Evolutionary conservation across 2,888 invertebrate species (phyloP).

Genomic region (Sialis lutaria): DNA sequence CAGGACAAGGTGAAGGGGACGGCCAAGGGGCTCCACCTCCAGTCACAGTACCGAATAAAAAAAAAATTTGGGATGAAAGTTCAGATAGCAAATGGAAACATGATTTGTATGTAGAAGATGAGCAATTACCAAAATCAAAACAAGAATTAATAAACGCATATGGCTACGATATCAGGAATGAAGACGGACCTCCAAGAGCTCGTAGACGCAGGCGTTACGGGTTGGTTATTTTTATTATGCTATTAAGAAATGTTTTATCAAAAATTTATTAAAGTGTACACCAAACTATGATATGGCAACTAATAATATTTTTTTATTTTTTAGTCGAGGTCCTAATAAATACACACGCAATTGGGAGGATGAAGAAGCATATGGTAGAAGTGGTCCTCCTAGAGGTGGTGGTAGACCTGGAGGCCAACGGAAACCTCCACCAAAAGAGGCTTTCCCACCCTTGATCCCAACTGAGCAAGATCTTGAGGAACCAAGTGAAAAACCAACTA

Average conservation of each 20-base stretch:
- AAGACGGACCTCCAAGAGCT: constrained; percentile 80
- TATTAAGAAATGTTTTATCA: constrained; percentile 4
- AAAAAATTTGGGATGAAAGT: constrained; percentile 26
- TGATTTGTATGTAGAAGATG: constrained; percentile 60
- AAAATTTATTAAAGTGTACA: neutral
- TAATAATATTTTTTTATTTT: constrained; percentile 4
- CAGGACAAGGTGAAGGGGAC: constrained; percentile 16
- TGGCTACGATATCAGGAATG: constrained; percentile 88
- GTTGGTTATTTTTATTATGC: constrained; percentile 23
- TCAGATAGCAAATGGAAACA: constrained; percentile 26
- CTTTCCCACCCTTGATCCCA: constrained; percentile 13
- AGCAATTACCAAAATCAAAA: constrained; percentile 72
- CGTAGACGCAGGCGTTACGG: constrained; percentile 73
- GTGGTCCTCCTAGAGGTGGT: constrained; percentile 17
- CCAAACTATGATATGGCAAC: neutral
- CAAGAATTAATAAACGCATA: constrained; percentile 73
- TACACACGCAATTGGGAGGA: constrained; percentile 89
- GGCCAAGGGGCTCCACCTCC: constrained; percentile 11
- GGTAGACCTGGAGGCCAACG: constrained; percentile 17
- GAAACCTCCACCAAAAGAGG: constrained; percentile 17
- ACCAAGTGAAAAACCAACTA: neutral
- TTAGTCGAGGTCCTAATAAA: constrained; percentile 75
- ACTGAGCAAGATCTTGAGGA: too few species aligned
- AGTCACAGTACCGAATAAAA: constrained; percentile 13
- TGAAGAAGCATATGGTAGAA: constrained; percentile 68